Evolutionary conservation across 2,113 vertebrate genomes (phyloP).

Genomic region (Zapornia atra): DNA sequence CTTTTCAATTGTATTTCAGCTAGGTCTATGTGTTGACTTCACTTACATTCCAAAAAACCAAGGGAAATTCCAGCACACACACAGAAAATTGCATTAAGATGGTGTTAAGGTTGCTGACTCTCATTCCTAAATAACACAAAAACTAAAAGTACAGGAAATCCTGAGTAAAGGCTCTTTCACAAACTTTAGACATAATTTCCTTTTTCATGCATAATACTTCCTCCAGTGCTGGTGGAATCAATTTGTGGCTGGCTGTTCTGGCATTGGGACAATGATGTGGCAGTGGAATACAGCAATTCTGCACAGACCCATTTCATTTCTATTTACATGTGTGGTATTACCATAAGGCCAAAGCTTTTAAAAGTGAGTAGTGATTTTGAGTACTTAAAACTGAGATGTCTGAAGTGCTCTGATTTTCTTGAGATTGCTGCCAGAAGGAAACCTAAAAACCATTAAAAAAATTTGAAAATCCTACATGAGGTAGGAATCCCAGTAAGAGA

Average conservation of each 20-base stretch:
- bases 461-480: neutral
- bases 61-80: slow-evolving; percentile 12
- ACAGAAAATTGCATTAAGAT: slow-evolving; percentile 32
- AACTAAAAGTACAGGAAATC: slow-evolving; percentile 65
- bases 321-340: neutral
- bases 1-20: slow-evolving; percentile 3
- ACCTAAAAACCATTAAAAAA: neutral
- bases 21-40: neutral
- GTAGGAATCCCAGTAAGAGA: neutral
- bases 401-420: neutral
- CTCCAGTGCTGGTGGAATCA: slow-evolving; percentile 58
- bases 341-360: slow-evolving; percentile 22
- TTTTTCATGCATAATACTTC: slow-evolving; percentile 67
- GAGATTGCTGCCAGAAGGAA: neutral
- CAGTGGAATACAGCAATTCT: neutral
- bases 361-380: slow-evolving; percentile 11
- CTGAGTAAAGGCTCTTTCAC: slow-evolving; percentile 55
- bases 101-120: slow-evolving; percentile 23
- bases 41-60: slow-evolving; percentile 19
- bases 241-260: slow-evolving; percentile 59
- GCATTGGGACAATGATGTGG: slow-evolving; percentile 39
- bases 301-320: neutral
- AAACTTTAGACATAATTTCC: slow-evolving; percentile 66
- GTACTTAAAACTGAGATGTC: neutral
- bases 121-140: slow-evolving; percentile 40